These are phyloP conservation scores for Agrotis clavis DNA, from an alignment of 2,888 invertebrate species.

Conservation along the genomic window DNA sequence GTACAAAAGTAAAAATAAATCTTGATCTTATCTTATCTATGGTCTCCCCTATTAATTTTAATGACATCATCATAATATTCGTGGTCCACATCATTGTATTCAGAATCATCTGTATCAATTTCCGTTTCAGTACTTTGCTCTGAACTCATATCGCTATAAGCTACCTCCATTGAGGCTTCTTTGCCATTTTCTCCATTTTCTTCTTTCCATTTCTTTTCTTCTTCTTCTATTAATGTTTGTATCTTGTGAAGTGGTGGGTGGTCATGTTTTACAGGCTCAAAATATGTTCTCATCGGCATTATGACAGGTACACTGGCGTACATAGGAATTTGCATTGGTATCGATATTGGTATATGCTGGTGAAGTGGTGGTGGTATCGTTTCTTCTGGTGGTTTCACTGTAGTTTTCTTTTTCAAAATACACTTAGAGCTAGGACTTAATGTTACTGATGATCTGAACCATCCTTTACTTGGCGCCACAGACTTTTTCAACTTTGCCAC, in stretches of 20 bases:
- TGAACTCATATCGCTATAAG: constrained; percentile 18
- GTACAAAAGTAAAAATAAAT: constrained; percentile 40
- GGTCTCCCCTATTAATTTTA: neutral
- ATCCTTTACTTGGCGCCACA: neutral
- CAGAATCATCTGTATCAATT: neutral
- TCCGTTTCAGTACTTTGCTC: constrained; percentile 19
- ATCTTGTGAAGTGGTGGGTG: constrained; percentile 80
- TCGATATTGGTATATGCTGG: constrained; percentile 7
- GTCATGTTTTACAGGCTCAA: constrained; percentile 80
- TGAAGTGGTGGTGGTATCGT: neutral
- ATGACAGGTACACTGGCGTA: constrained; percentile 69
- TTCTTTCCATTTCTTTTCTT: constrained; percentile 55
- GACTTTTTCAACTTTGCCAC: neutral
- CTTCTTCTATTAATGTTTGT: constrained; percentile 67
- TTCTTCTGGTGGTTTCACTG: neutral
- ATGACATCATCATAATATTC: constrained; percentile 29
- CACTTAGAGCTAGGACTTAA: neutral
- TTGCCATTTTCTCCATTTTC: constrained; percentile 24
- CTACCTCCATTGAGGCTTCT: constrained; percentile 43
- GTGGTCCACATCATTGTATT: neutral
- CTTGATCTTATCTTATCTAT: neutral
- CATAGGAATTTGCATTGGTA: constrained; percentile 44
- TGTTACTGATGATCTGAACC: neutral
- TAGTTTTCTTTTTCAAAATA: constrained; percentile 8
- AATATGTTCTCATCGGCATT: constrained; percentile 75